Base-by-base conservation (phyloP, 1,140 invertebrate species). In the Bombus balteatus region DNA sequence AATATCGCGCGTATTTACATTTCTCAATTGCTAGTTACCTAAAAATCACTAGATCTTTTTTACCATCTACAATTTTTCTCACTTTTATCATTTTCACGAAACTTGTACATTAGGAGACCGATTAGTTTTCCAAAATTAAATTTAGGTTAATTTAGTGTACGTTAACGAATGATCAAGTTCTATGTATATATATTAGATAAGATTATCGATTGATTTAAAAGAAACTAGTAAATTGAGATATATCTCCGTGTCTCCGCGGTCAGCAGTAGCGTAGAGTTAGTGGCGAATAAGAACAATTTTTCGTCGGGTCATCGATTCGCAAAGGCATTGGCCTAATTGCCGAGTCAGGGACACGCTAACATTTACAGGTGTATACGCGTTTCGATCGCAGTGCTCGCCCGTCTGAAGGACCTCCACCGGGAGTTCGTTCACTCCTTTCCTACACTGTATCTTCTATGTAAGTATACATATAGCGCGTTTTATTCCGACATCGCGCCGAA, bases 301-400 rank as follows among this genome's bases (percentile, higher is more conserved):
- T 85, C 77, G 71, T 25, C 41, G 57, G 80, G 80, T 86, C 85
- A 76, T 86, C 80, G 85, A 77, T 86, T 71, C 53, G 53, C 22
- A 28, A 28, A 87, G 81, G 68, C 85, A 87, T 87, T 87, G 85
- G 57, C 85, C 85, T 78, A 87, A 87, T 87, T 87, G 74, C 18
- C 81, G 41, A 83, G 74, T 83, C 81, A 87, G 81, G 81, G 85
- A 81, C 83, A 78, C 75, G 28, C 18, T 15, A n/a, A 59, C 71
- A 22, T 82, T 83, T 53, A 65, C 81, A 39, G 41, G 32, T 57
- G 47, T 32, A 15, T 32, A n/a, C 39, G 22, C 75, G 65, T 68
- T 72, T 79, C 75, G 83, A 79, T 57, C 75, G 83, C 57, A 34
- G 53, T 59, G 53, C 68, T 66, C n/a, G 66, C 32, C 47, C 22